Evolutionary conservation across 2,113 vertebrate species (phyloP).

Genomic region (zebrafish (Danio rerio)): GRCz12tu NC_133183.1:16270501-16271000

Average conservation of each 20-base stretch:
- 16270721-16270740: not conserved
- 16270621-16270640: slow-evolving; percentile 62
- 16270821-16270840: too few relatives aligned
- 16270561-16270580: slow-evolving; percentile 68
- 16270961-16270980: too few relatives aligned
- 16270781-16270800: not conserved
- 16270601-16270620: slow-evolving; percentile 19
- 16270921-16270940: too few relatives aligned
- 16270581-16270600: slow-evolving; percentile 47
- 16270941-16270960: too few relatives aligned
- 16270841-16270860: not conserved
- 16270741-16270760: not conserved
- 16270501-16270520: slow-evolving; percentile 69
- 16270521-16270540: slow-evolving; percentile 68
- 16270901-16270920: too few relatives aligned
- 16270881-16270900: too few relatives aligned
- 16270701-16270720: slow-evolving; percentile 5
- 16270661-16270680: not conserved
- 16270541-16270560: slow-evolving; percentile 68
- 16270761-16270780: not conserved
- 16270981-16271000: too few relatives aligned
- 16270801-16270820: too few relatives aligned
- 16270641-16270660: slow-evolving; percentile 51
- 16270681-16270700: slow-evolving; percentile 4
- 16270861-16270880: not conserved